These are phyloP conservation scores for Ailurus styani DNA, from an alignment of 2,113 vertebrate species.

Conservation along the genomic window DNA sequence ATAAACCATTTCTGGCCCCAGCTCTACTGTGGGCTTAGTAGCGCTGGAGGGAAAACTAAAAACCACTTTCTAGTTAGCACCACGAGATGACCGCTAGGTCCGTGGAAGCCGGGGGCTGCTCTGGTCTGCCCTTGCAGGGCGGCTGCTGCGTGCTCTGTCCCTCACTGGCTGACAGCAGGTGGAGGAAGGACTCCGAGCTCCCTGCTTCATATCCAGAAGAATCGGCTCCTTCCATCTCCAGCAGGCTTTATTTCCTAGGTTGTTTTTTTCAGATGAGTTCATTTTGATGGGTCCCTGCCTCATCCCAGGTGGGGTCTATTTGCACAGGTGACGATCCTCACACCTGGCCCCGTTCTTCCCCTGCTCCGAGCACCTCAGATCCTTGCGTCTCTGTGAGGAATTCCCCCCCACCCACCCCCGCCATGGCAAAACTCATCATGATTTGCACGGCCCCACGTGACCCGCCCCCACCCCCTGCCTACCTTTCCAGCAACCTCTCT, in stretches of 20 bases:
- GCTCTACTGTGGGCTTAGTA: constrained; percentile 53
- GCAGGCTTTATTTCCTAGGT: background rate
- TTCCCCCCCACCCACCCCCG: too few relatives aligned
- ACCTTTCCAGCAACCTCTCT: background rate
- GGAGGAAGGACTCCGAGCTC: background rate
- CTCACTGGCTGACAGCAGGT: background rate
- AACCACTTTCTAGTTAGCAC: constrained; percentile 76
- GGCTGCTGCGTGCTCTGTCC: background rate
- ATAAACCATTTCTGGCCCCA: constrained; percentile 77
- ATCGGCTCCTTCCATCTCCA: rapidly evolving
- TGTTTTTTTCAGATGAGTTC: background rate
- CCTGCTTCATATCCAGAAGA: background rate
- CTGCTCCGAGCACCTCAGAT: background rate
- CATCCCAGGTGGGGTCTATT: background rate
- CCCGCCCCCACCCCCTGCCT: background rate
- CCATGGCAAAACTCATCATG: rapidly evolving
- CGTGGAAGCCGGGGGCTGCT: constrained; percentile 68
- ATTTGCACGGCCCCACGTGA: rapidly evolving
- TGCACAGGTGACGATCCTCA: background rate
- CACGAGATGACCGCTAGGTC: constrained; percentile 65
- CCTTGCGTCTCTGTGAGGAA: background rate
- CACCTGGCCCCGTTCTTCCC: too few relatives aligned
- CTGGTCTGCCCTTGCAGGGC: background rate
- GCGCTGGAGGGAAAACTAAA: constrained; percentile 72
- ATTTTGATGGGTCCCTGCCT: background rate